Base-by-base conservation (phyloP, 2,888 invertebrate genomes). In the Didymodactylos carnosus region DNA sequence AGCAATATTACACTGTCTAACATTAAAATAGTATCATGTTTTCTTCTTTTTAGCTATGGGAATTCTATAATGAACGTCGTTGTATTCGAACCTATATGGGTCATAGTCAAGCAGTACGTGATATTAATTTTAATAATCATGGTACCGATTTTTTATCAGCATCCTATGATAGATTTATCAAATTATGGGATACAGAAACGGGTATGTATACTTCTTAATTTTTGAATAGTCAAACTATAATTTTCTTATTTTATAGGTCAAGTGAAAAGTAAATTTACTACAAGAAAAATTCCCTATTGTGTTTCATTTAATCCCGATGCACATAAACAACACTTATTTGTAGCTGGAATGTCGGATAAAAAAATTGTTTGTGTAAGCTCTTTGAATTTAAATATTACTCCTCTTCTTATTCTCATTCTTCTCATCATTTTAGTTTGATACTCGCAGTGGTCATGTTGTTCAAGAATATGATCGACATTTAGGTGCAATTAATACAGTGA, bases 111-210 rank as follows among this genome's bases (percentile, higher is more conserved):
- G 97, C 97, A 1, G 95, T 99, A 14, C 86, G 94, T 73, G 49
- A 95, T 97, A 88, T 94, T 77, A 90, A 91, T 81, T 99, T 98
- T 85, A 94, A 95, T 82, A 95, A 94, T 81, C 87, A 87, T 51
- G 98, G 98, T 1, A 89, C 89, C 51, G 89, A 91, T 80, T 98
- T 99, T 83, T 43, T 84, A 5, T 94, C 94, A 0, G 94, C 95
- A 53, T 90, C 88, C 0, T 97, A 94, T 84, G 94, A 94, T 85
- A 88, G 94, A 73, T 95, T 91, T 77, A 92, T 97, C 75, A 98
- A 98, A 85, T 85, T 99, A 62, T 99, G 98, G 98, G 97, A 99
- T 83, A 97, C 97, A 0, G 98, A 99, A 86, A 92, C 91, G 0
- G 97, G 97, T 69, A 88, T 88, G 78, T 91, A 91, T 76, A 83